Evolutionary conservation across 2,888 invertebrate species (phyloP).

Genomic region (Crematogaster levior): DNA sequence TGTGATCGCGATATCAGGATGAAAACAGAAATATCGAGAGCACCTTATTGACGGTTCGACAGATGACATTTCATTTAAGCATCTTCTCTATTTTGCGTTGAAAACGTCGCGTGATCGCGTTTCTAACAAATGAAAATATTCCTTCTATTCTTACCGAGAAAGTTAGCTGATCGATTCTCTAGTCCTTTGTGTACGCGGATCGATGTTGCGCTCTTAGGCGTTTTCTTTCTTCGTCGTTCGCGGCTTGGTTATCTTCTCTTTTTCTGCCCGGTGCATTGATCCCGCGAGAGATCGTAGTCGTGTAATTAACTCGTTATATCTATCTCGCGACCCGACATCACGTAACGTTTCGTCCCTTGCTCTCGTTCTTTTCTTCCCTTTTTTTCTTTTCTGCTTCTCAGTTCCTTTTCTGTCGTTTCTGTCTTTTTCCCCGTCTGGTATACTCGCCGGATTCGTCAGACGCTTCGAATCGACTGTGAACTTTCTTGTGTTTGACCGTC

Average conservation of each 20-base stretch:
- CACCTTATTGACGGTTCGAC: not conserved
- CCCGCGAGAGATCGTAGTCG: constrained; percentile 70
- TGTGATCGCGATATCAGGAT: not conserved
- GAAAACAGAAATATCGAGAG: not conserved
- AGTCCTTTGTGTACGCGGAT: constrained; percentile 25
- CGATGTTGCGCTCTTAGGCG: constrained; percentile 50
- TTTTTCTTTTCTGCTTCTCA: constrained; percentile 12
- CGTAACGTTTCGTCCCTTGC: constrained; percentile 62
- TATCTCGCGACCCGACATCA: constrained; percentile 70
- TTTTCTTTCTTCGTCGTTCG: constrained; percentile 48
- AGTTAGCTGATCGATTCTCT: constrained; percentile 4
- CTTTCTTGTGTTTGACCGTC: constrained; percentile 27
- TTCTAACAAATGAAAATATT: not conserved
- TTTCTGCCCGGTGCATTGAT: constrained; percentile 76
- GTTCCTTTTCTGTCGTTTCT: constrained; percentile 52
- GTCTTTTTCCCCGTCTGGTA: constrained; percentile 53
- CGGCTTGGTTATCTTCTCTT: constrained; percentile 53
- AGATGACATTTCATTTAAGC: not conserved
- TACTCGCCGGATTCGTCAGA: constrained; percentile 44
- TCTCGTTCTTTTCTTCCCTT: constrained; percentile 31
- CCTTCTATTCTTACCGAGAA: not conserved
- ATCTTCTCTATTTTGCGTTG: not conserved
- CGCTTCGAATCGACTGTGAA: constrained; percentile 50
- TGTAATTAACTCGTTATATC: constrained; percentile 81
- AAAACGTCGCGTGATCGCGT: not conserved